These are phyloP conservation scores for Lingula anatina DNA, from an alignment of 2,888 invertebrate genomes.

Conservation along the genomic window DNA sequence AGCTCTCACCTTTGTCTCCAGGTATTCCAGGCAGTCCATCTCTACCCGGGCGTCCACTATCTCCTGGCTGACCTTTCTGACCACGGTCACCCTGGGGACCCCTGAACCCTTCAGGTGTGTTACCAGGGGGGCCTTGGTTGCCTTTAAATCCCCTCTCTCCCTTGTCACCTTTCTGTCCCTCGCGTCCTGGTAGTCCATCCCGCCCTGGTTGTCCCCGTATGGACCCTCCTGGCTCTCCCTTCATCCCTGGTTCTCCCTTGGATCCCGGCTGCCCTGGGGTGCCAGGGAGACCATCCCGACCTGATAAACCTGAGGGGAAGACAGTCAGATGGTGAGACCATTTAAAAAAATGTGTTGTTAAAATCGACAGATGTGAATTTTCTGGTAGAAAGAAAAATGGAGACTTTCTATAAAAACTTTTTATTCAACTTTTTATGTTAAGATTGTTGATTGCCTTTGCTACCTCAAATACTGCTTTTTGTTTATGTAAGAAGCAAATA, in stretches of 20 bases:
- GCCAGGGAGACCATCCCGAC: neutral
- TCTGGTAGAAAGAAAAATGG: too few relatives aligned
- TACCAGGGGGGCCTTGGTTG: too few relatives aligned
- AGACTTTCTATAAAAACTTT: too few relatives aligned
- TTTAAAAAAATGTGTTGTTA: too few relatives aligned
- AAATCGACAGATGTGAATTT: too few relatives aligned
- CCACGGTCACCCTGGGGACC: neutral
- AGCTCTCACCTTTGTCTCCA: conserved; percentile 2
- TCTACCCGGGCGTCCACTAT: conserved; percentile 5
- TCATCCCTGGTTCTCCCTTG: neutral
- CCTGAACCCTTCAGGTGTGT: too few relatives aligned
- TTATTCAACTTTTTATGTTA: too few relatives aligned
- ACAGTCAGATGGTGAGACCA: too few relatives aligned
- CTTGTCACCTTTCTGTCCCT: conserved; percentile 4
- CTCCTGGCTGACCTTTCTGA: conserved; percentile 9
- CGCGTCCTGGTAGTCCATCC: neutral
- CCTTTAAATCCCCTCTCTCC: conserved; percentile 1
- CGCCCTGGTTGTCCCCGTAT: neutral
- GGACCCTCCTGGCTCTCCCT: neutral
- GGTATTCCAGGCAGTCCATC: conserved; percentile 6
- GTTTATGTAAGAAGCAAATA: too few relatives aligned
- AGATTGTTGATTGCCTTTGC: too few relatives aligned
- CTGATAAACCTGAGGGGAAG: neutral
- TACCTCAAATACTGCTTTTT: too few relatives aligned
- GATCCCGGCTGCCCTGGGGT: neutral